Evolutionary conservation across 2,888 invertebrate species (phyloP), one percentile per base, ranked within the genome.

Genomic region (Cerastoderma edule): DNA sequence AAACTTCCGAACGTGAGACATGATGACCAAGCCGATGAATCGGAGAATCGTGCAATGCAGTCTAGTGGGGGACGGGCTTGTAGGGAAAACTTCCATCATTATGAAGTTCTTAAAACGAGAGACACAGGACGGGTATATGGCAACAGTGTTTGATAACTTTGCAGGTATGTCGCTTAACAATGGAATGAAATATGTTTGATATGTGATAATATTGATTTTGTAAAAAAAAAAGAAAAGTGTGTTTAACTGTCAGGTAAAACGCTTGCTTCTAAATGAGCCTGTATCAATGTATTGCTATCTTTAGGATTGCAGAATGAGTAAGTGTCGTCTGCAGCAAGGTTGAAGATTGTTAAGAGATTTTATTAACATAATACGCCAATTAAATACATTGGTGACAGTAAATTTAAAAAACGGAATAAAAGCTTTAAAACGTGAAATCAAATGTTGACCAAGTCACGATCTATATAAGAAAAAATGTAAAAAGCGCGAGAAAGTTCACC

Each of bases 141-240:
- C 87, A 6, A 89, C 88, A 16, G 84, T 87, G 1, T 87, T 87
- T 53, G 87, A 87, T 33, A 86, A 84, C 75, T 87, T 84, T 79
- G 83, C 84, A 67, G 85, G 87, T 84, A 77, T 67, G 64, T 73
- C 33, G 8, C 10, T 13, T 39, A 39, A 8, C 8, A 39, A 10
- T 39, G 10, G 39, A 8, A 39, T 39, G 8, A 8, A 10, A 10
- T 39, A 8, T 39, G 10, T 13, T 8, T 39, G 39, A 10, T 39
- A 8, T 39, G 16, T 66, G 30, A 3, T 28, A 19, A 13, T 60
- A 67, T 72, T n/a, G n/a, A n/a, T n/a, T n/a, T n/a, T n/a, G n/a
- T n/a, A n/a, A n/a, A n/a, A n/a, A n/a, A n/a, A n/a, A n/a, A n/a
- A n/a, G n/a, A n/a, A n/a, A n/a, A n/a, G n/a, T n/a, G n/a, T n/a